Conservation (phyloP, 2,113 vertebrate genomes). For the Apeltes quadracus region DNA sequence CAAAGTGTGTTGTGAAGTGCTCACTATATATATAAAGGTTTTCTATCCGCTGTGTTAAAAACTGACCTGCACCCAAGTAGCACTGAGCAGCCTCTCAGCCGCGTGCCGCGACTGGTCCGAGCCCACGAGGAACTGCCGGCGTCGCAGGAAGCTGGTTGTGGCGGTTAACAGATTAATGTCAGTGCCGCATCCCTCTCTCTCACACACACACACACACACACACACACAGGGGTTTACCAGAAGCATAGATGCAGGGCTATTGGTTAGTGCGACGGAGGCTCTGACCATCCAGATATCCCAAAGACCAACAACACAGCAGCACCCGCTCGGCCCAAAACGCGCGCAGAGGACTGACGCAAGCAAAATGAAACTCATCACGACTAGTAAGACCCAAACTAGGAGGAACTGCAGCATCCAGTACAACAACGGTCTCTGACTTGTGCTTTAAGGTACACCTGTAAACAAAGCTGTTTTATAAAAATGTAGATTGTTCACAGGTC, state of each 20-base stretch:
- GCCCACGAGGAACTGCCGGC: constrained; percentile 58
- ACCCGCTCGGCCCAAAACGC: constrained; percentile 48
- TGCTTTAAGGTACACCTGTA: constrained; percentile 85
- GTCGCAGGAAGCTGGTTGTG: constrained; percentile 64
- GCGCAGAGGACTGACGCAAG: constrained; percentile 52
- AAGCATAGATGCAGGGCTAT: constrained; percentile 59
- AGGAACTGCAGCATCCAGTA: constrained; percentile 80
- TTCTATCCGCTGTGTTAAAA: constrained; percentile 64
- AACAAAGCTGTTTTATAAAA: constrained; percentile 81
- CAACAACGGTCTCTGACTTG: constrained; percentile 72
- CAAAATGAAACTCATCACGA: constrained; percentile 58
- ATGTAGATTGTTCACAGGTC: constrained; percentile 80
- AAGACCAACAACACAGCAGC: constrained; percentile 77
- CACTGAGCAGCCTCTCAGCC: constrained; percentile 71
- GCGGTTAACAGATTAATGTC: constrained; percentile 60
- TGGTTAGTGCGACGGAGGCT: constrained; percentile 59
- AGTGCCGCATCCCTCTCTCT: constrained; percentile 34
- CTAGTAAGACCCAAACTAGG: constrained; percentile 67
- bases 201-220: constrained; percentile 24
- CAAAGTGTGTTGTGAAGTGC: constrained; percentile 70
- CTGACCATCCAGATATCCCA: constrained; percentile 78
- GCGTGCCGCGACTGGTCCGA: constrained; percentile 63
- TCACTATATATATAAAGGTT: constrained; percentile 64
- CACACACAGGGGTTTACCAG: constrained; percentile 21
- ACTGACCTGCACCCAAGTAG: constrained; percentile 71